Base-by-base conservation (phyloP, 2,888 invertebrate genomes). In the Lasioglossum calceatum region DNA sequence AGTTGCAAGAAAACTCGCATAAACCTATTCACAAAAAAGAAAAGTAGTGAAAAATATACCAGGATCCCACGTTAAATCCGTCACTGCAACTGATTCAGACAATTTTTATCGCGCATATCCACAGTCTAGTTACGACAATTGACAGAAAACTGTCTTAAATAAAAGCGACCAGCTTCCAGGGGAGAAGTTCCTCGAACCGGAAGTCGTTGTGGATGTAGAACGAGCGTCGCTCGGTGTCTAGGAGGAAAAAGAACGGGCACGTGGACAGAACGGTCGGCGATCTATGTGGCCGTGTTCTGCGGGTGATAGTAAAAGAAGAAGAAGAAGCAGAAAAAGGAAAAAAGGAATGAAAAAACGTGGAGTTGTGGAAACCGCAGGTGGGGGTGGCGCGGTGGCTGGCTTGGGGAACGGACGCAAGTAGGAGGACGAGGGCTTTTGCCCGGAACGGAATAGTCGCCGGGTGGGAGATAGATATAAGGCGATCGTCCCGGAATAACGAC, bases 391-490 rank as follows among this genome's bases (percentile, higher is more conserved):
- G 61, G 70, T 32, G 61, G 54, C 54, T 23, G 54, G 54, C 54
- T 23, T 3, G 54, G 64, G 16, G 71, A n/a, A 54, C n/a, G 71
- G 19, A 54, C 27, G 61, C 32, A 76, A 72, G 82, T 67, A 80
- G 85, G 87, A 84, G 85, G 79, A 76, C 74, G 86, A 77, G 76
- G 86, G 89, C 91, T 88, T 85, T 87, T 89, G 90, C 88, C 91
- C 88, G 92, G 91, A 90, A 90, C 92, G 92, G 90, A 90, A 91
- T 84, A 81, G 77, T 42, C 27, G 50, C 27, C 85, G 89, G 92
- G 95, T 95, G 95, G 95, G 95, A 95, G 95, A 93, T 93, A 93
- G 91, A 95, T 95, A 95, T 95, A 95, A 95, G 93, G 92, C 93
- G 93, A 94, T 93, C 92, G 93, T 85, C 91, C 89, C 91, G 93